Conservation (phyloP, 1,140 invertebrate genomes). For the Holotrichia oblita region DNA sequence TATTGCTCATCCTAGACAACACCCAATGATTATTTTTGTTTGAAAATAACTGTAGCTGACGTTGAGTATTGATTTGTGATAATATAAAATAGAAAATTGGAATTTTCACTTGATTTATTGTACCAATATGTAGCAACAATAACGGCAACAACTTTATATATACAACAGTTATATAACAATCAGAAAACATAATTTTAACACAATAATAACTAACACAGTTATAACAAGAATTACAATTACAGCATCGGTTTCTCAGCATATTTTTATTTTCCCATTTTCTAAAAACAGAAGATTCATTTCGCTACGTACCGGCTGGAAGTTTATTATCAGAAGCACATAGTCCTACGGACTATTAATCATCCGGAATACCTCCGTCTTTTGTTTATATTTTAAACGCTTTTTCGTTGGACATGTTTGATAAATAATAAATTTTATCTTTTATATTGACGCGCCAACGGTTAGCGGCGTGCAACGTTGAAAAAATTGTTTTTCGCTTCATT, state of each 20-base stretch:
- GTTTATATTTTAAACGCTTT: slow-evolving; percentile 20
- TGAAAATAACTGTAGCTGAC: too few species aligned
- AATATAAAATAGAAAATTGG: too few species aligned
- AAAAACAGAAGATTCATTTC: neutral
- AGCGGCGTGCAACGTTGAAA: neutral
- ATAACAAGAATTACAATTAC: too few species aligned
- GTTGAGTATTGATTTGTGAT: too few species aligned
- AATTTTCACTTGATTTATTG: too few species aligned
- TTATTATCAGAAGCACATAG: neutral
- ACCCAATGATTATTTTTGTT: too few species aligned
- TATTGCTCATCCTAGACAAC: too few species aligned
- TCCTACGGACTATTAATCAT: slow-evolving; percentile 1
- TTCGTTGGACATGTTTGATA: slow-evolving; percentile 12
- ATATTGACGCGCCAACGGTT: neutral
- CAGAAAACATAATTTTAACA: too few species aligned
- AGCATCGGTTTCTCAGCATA: neutral
- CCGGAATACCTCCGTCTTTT: slow-evolving; percentile 4
- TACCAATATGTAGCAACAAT: too few species aligned
- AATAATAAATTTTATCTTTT: slow-evolving; percentile 32
- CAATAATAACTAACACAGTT: too few species aligned
- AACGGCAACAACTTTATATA: too few species aligned
- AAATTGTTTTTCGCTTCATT: slow-evolving; percentile 13
- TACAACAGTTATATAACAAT: too few species aligned
- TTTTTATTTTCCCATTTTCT: neutral
- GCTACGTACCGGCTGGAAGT: neutral